Conservation (phyloP, 2,113 vertebrate genomes). For the Pyxicephalus adspersus region DNA sequence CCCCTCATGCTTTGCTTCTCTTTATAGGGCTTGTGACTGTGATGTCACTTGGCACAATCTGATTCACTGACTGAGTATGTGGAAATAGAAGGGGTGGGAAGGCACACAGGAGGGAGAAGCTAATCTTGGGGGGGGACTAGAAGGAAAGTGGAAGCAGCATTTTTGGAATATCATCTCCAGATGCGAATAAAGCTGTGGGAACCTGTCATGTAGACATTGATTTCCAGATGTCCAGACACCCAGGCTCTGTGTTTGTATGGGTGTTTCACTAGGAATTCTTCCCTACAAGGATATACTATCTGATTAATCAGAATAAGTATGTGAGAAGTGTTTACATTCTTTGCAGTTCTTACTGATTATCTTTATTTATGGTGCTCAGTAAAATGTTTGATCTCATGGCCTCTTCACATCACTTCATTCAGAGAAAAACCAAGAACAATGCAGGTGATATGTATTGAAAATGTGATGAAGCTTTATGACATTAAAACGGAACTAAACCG, state of each 20-base stretch:
- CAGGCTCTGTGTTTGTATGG: background rate
- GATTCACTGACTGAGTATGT: conserved; percentile 39
- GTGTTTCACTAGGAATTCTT: conserved; percentile 20
- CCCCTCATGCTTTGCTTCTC: background rate
- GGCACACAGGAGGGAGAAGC: background rate
- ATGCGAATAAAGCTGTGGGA: conserved; percentile 28
- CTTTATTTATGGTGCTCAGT: too few relatives aligned
- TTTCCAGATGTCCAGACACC: conserved; percentile 4
- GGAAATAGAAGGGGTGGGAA: conserved; percentile 19
- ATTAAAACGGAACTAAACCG: too few relatives aligned
- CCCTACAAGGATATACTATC: background rate
- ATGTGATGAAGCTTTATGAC: too few relatives aligned
- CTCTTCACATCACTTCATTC: too few relatives aligned
- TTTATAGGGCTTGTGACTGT: conserved; percentile 3
- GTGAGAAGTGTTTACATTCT: background rate
- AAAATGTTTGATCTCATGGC: too few relatives aligned
- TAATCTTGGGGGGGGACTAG: background rate
- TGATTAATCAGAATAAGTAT: background rate
- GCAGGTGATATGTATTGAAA: too few relatives aligned
- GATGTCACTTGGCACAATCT: conserved; percentile 13
- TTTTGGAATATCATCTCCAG: conserved; percentile 30
- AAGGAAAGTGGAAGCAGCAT: background rate
- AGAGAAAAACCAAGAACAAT: too few relatives aligned
- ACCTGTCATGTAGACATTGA: background rate
- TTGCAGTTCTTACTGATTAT: background rate